Evolutionary conservation across 2,888 invertebrate genomes (phyloP).

Genomic region (Parapristionchus giblindavisi): DNA sequence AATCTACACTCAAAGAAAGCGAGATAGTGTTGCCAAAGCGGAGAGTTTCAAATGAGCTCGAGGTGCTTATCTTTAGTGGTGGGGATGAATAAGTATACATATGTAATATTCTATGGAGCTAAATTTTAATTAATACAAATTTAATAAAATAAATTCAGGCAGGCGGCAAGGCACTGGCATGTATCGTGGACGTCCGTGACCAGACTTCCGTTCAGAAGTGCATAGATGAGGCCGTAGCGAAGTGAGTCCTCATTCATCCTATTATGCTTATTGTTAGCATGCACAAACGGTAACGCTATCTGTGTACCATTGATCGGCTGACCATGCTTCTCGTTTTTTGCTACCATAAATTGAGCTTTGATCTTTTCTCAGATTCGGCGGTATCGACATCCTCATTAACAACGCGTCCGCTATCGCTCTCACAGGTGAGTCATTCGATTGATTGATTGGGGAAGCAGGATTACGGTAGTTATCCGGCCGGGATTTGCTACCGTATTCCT

Average conservation of each 20-base stretch:
- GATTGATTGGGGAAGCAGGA: not conserved
- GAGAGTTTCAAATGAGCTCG: no score
- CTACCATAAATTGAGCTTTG: not conserved
- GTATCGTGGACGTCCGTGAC: slow-evolving; percentile 86
- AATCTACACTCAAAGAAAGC: no score
- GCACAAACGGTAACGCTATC: not conserved
- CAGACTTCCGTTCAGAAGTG: slow-evolving; percentile 77
- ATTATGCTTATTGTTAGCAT: not conserved
- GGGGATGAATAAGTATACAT: not conserved
- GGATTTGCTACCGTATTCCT: no score
- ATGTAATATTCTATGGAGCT: not conserved
- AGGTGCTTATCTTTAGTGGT: not conserved
- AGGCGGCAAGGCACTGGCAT: slow-evolving; percentile 70
- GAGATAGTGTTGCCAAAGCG: no score
- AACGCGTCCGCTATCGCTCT: slow-evolving; percentile 89
- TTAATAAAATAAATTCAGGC: no score
- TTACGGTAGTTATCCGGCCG: no score
- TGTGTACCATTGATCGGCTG: not conserved
- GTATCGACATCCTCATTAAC: slow-evolving; percentile 90
- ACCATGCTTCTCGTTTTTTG: not conserved
- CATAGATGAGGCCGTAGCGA: slow-evolving; percentile 62
- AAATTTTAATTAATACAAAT: no score
- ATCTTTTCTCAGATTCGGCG: slow-evolving; percentile 79
- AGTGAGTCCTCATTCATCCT: slow-evolving; percentile 71
- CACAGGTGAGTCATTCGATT: slow-evolving; percentile 7